phyloP scores from a whole-genome alignment of 2,888 invertebrate genomes.

The Lasius fuliginosus region DNA sequence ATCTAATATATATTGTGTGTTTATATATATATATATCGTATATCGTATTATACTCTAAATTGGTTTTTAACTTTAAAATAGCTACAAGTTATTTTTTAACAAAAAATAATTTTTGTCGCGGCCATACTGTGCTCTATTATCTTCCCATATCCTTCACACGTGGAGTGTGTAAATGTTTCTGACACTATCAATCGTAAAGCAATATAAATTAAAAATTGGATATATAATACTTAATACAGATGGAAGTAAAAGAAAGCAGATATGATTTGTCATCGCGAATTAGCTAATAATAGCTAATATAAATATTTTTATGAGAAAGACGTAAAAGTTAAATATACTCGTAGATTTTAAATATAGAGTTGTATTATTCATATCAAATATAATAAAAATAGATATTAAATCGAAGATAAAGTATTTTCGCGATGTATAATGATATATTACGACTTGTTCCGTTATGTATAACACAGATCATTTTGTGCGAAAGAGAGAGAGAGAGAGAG shows the following conservation, averaged over 20 bases:
- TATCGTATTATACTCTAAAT: not conserved
- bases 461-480: slow-evolving; percentile 14
- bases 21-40: not conserved
- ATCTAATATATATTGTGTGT: not conserved
- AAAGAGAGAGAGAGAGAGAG: slow-evolving; percentile 5
- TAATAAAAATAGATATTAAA: slow-evolving; percentile 18
- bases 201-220: not conserved
- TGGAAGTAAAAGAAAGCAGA: not conserved
- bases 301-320: not conserved
- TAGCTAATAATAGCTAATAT: not conserved
- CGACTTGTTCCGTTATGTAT: slow-evolving; percentile 27
- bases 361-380: not conserved
- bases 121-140: not conserved
- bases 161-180: not conserved
- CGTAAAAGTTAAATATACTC: not conserved
- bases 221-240: not conserved
- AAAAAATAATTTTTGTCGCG: not conserved
- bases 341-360: too few relatives aligned
- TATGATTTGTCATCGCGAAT: not conserved
- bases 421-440: slow-evolving; percentile 3
- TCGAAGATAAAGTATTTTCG: not conserved
- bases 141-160: not conserved
- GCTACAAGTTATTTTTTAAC: not conserved
- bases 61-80: not conserved
- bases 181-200: not conserved